Evolutionary conservation across 2,113 vertebrate species (phyloP).

Genomic region (Chloropsis hardwickii): DNA sequence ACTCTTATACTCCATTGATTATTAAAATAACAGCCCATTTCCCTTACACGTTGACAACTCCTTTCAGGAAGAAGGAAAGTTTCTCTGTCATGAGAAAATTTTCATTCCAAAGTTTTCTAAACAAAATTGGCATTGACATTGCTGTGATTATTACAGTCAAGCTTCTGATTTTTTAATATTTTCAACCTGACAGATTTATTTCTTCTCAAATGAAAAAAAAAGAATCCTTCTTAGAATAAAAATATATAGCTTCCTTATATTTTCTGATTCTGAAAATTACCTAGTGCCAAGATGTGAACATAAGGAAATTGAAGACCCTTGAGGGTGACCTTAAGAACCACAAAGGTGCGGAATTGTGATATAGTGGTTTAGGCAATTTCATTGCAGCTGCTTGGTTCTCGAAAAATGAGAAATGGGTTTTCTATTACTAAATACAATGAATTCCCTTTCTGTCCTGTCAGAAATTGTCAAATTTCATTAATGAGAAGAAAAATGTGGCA

Average conservation of each 20-base stretch:
- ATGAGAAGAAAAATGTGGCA: slow-evolving; percentile 51
- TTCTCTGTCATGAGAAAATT: slow-evolving; percentile 37
- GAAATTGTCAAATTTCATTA: slow-evolving; percentile 82
- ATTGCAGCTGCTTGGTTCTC: slow-evolving; percentile 47
- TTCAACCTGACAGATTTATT: slow-evolving; percentile 78
- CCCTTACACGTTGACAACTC: slow-evolving; percentile 7
- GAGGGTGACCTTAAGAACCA: slow-evolving; percentile 71
- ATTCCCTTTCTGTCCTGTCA: slow-evolving; percentile 75
- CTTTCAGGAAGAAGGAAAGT: background rate
- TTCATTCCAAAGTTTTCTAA: background rate
- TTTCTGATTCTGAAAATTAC: slow-evolving; percentile 73
- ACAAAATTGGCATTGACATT: slow-evolving; percentile 67
- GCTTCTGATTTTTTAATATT: slow-evolving; percentile 80
- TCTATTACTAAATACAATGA: slow-evolving; percentile 83
- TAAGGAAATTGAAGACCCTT: slow-evolving; percentile 76
- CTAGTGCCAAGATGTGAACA: slow-evolving; percentile 67
- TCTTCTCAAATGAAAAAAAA: slow-evolving; percentile 72
- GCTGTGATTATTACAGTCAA: slow-evolving; percentile 74
- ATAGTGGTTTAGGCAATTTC: slow-evolving; percentile 73
- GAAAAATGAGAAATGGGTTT: slow-evolving; percentile 81
- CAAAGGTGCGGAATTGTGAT: slow-evolving; percentile 60
- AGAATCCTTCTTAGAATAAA: slow-evolving; percentile 64
- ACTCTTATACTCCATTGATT: slow-evolving; percentile 54
- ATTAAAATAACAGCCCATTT: slow-evolving; percentile 69
- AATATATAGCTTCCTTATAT: slow-evolving; percentile 63